Conservation (phyloP, 1,140 invertebrate genomes). For the Chironomus tepperi region DNA sequence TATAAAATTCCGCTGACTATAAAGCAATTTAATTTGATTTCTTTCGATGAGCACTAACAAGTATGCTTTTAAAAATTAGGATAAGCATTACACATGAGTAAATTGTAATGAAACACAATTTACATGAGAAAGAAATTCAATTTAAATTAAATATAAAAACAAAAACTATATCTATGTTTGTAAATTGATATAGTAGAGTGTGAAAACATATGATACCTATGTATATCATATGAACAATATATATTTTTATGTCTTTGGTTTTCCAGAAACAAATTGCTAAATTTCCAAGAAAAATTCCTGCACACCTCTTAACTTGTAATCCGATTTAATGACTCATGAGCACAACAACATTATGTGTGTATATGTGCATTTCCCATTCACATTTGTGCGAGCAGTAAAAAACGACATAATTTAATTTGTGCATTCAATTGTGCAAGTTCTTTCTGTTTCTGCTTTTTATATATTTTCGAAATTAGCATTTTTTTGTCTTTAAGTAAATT, state of each 20-base stretch:
- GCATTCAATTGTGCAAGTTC: conserved; percentile 6
- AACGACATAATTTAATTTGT: conserved; percentile 4
- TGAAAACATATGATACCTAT: neutral
- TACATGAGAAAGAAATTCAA: neutral
- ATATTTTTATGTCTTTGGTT: neutral
- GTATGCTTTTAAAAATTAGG: neutral
- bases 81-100: neutral
- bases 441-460: neutral
- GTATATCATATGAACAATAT: neutral
- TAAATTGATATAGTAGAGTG: conserved; percentile 9
- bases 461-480: neutral
- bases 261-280: neutral
- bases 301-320: conserved; percentile 8
- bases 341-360: neutral
- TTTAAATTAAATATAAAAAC: neutral
- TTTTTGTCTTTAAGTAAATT: neutral
- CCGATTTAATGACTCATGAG: conserved; percentile 4
- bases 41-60: too few relatives aligned
- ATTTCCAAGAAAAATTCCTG: conserved; percentile 13
- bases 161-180: neutral
- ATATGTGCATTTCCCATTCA: neutral
- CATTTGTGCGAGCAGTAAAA: neutral
- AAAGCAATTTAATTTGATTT: too few relatives aligned
- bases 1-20: too few relatives aligned
- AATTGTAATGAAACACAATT: neutral